Base-by-base conservation (phyloP, 2,113 vertebrate genomes). In the Gymnorhina tibicen region DNA sequence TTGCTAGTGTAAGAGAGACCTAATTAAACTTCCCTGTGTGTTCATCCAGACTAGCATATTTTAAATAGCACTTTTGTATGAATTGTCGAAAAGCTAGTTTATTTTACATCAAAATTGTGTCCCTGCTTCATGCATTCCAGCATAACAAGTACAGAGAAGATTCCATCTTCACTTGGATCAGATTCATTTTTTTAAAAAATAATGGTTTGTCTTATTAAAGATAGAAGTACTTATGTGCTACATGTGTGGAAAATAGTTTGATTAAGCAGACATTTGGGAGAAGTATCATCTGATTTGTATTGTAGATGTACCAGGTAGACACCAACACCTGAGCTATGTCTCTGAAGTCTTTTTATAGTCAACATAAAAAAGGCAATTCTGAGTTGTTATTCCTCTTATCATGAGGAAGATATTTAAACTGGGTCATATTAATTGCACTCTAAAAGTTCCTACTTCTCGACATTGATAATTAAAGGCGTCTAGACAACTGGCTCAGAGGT, bases 301-400 rank as follows among this genome's bases (percentile, higher is more conserved):
- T 69, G 30, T 47, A 16, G 4, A 8, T 39, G 37, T 89, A 35
- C 21, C 50, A 85, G 19, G 56, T 49, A 89, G 19, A 35, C 27
- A 85, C 52, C 33, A 21, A 75, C 27, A 77, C 39, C 35, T 55
- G 39, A 91, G 27, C 16, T 55, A 42, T 4, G 27, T 63, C 8
- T 89, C 62, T 87, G 59, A 91, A 92, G 39, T 87, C 33, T 37
- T 44, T 91, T 96, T 74, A 81, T n/a, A 94, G 56, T 81, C 52
- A 85, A 33, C 16, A 77, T 27, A 37, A 87, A 78, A 87, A 77
- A 66, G 10, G 15, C 4, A 63, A 27, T 67, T 95, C 44, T 81
- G 13, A 70, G 50, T 81, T 78, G 47, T 69, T 85, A 74, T 84
- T 87, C 41, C 17, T 74, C 46, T 88, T 93, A 82, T 67, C 20